phyloP scores from a whole-genome alignment of 2,113 vertebrate species.

The Tamias sibiricus region DNA sequence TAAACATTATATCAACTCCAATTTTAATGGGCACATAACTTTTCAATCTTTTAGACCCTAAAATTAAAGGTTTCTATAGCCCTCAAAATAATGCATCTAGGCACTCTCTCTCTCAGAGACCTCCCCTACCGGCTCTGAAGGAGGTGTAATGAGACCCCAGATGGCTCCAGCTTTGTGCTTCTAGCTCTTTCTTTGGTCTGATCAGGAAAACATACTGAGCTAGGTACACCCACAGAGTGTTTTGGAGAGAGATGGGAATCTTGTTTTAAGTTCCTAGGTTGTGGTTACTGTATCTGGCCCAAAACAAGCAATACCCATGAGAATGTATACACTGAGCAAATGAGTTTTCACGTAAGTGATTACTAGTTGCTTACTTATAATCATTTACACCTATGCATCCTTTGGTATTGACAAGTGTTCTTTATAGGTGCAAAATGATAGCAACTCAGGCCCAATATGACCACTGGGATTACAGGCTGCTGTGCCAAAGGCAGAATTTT shows the following conservation, averaged over 20 bases:
- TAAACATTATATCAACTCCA: background rate
- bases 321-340: background rate
- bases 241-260: background rate
- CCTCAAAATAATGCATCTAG: background rate
- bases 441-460: background rate
- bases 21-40: background rate
- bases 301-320: background rate
- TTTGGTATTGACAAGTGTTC: background rate
- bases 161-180: background rate
- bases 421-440: background rate
- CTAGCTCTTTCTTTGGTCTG: conserved; percentile 30
- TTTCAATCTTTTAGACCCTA: conserved; percentile 25
- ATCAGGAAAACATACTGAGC: background rate
- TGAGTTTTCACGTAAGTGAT: background rate
- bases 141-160: background rate
- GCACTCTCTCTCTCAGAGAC: background rate
- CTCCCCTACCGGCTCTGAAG: background rate
- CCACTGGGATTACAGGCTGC: background rate
- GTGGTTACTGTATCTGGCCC: rapidly evolving
- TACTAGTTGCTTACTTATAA: background rate
- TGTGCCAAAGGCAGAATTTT: background rate
- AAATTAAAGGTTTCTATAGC: conserved; percentile 20
- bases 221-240: background rate
- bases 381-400: background rate
- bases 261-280: background rate